Conservation (phyloP, 2,888 invertebrate species). For the Drosophila seclusa region DNA sequence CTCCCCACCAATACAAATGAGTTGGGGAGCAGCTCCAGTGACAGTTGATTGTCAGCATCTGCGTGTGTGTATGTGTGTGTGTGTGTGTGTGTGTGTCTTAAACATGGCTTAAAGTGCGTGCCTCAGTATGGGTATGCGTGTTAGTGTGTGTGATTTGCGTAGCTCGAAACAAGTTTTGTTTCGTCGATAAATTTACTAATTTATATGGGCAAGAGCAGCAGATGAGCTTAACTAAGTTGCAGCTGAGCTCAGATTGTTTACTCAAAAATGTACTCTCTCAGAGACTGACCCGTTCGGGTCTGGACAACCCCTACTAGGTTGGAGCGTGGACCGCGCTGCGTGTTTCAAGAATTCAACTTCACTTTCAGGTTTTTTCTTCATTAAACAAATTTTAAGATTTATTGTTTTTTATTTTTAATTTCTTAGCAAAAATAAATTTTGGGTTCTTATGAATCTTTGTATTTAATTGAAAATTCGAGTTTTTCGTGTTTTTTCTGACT, state of each 20-base stretch:
- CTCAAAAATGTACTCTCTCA: constrained; percentile 53
- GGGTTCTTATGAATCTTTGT: constrained; percentile 23
- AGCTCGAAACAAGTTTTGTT: constrained; percentile 59
- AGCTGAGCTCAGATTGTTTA: constrained; percentile 56
- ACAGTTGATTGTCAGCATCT: constrained; percentile 50
- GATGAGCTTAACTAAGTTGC: constrained; percentile 65
- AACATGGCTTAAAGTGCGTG: constrained; percentile 55
- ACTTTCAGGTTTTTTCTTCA: constrained; percentile 70
- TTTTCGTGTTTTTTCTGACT: constrained; percentile 75
- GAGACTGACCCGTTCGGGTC: constrained; percentile 10
- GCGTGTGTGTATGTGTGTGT: constrained; percentile 3
- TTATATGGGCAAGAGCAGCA: constrained; percentile 73
- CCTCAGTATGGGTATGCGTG: constrained; percentile 23
- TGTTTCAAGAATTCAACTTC: constrained; percentile 69
- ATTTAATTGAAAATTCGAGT: constrained; percentile 79
- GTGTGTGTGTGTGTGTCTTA: constrained; percentile 23
- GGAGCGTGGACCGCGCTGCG: constrained; percentile 47
- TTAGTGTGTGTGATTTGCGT: constrained; percentile 40
- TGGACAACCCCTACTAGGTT: constrained; percentile 40
- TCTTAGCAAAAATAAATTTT: constrained; percentile 52
- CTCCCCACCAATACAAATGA: constrained; percentile 46
- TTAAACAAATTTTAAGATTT: constrained; percentile 66
- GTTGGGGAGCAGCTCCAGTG: constrained; percentile 58
- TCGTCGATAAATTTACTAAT: constrained; percentile 62
- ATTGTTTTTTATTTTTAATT: constrained; percentile 34